Percentiles rank a stretch among this genome's conserved stretches.
Conservation (phyloP, 2,113 vertebrate species). For the Scomber scombrus region DNA sequence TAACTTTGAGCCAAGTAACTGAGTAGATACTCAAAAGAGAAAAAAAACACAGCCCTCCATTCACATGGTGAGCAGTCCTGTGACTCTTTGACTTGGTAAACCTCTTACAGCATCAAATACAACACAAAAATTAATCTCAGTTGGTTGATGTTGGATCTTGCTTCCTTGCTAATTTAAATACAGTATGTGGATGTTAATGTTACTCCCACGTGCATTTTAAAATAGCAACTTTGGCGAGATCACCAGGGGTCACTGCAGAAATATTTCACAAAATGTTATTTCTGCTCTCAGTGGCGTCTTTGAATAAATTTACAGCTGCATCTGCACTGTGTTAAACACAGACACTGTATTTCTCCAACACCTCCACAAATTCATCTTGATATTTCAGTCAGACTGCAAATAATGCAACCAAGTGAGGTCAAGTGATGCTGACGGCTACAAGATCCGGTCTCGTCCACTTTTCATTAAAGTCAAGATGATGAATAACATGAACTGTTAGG, state of each 20-base stretch:
- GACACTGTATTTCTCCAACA: neutral
- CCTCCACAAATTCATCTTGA: conserved; percentile 12
- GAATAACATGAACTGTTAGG: conserved; percentile 3
- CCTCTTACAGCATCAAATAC: conserved; percentile 31
- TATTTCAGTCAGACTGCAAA: conserved; percentile 12
- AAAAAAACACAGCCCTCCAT: conserved; percentile 10
- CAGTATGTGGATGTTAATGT: neutral
- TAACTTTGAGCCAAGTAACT: conserved; percentile 27
- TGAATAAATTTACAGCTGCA: neutral
- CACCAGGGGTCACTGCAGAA: neutral
- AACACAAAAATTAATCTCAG: conserved; percentile 22
- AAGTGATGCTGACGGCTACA: conserved; percentile 8
- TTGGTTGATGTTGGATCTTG: conserved; percentile 47
- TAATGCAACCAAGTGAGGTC: conserved; percentile 15
- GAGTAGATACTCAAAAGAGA: conserved; percentile 10
- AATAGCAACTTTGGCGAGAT: neutral
- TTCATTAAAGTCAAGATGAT: conserved; percentile 10
- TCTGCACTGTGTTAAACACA: neutral
- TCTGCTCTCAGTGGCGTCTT: neutral
- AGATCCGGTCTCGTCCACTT: conserved; percentile 6
- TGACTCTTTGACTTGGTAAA: conserved; percentile 15
- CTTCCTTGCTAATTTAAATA: conserved; percentile 25
- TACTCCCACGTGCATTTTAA: neutral
- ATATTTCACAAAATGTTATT: neutral
- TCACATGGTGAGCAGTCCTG: neutral